Evolutionary conservation across 2,113 vertebrate species (phyloP).

Genomic region (Onychorhynchus coronatus): DNA sequence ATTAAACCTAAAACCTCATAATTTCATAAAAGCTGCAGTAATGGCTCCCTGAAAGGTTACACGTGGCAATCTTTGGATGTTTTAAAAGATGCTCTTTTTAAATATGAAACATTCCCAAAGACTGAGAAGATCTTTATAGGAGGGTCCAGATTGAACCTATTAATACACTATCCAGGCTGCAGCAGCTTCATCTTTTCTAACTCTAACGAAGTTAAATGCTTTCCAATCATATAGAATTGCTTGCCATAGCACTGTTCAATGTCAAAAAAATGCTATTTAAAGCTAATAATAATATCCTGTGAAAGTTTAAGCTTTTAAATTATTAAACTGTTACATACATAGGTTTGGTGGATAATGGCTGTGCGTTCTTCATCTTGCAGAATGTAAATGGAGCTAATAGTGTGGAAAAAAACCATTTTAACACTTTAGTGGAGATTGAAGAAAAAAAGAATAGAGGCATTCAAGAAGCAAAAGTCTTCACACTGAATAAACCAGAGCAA

Average conservation of each 20-base stretch:
- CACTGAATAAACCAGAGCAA: not conserved
- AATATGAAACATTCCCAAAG: not conserved
- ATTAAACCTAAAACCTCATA: not conserved
- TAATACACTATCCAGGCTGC: not conserved
- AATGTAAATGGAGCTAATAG: slow-evolving; percentile 8
- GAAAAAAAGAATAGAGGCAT: not conserved
- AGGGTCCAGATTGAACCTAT: not conserved
- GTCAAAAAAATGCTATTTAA: not conserved
- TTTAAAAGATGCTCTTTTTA: not conserved
- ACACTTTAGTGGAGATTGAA: not conserved
- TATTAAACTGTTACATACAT: not conserved
- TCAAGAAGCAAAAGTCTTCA: not conserved
- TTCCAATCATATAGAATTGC: not conserved
- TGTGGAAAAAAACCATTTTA: not conserved
- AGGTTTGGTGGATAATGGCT: not conserved
- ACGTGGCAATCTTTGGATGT: not conserved
- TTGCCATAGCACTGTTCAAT: not conserved
- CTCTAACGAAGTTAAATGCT: not conserved
- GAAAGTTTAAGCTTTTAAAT: slow-evolving; percentile 26
- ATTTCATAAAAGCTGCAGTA: not conserved
- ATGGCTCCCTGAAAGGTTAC: not conserved
- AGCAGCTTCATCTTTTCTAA: not conserved
- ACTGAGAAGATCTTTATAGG: not conserved
- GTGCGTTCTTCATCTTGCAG: not conserved
- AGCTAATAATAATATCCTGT: not conserved